These are phyloP conservation scores for Aphelocoma californica DNA, from an alignment of 2,797 vertebrate species.

Conservation along the genomic window DNA sequence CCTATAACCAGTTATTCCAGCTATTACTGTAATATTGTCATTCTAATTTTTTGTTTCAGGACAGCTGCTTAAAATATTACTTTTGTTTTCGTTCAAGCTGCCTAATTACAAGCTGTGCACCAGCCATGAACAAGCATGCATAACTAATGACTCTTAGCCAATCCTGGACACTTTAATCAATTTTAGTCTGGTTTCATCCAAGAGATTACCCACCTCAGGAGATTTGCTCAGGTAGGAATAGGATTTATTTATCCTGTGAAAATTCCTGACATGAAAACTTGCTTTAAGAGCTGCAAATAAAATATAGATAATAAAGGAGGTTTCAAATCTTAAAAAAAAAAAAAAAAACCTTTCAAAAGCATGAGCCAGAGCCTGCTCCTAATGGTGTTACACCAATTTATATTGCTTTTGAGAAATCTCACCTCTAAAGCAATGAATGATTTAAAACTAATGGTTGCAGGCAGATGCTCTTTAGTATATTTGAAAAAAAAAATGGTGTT, in stretches of 20 bases:
- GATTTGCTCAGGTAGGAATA: neutral
- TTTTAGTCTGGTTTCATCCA: conserved; percentile 40
- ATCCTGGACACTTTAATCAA: conserved; percentile 34
- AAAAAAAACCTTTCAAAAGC: neutral
- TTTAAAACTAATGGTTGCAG: neutral
- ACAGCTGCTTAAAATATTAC: conserved; percentile 53
- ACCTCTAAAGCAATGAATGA: neutral
- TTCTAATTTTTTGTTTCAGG: conserved; percentile 53
- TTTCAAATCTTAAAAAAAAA: neutral
- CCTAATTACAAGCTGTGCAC: conserved; percentile 28
- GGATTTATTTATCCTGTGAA: neutral
- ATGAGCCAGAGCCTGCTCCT: neutral
- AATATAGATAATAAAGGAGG: neutral
- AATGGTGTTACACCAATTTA: neutral
- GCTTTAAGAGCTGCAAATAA: neutral
- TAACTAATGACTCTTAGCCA: conserved; percentile 24
- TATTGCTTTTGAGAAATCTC: neutral
- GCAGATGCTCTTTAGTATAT: neutral
- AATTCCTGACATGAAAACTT: neutral
- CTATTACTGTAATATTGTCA: conserved; percentile 45
- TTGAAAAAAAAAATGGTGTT: neutral
- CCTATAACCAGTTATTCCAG: conserved; percentile 55
- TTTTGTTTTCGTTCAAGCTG: conserved; percentile 45
- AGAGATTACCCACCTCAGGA: neutral
- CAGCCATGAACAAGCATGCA: conserved; percentile 2